Conservation (phyloP, 2,113 vertebrate species). For the Phycodurus eques region DNA sequence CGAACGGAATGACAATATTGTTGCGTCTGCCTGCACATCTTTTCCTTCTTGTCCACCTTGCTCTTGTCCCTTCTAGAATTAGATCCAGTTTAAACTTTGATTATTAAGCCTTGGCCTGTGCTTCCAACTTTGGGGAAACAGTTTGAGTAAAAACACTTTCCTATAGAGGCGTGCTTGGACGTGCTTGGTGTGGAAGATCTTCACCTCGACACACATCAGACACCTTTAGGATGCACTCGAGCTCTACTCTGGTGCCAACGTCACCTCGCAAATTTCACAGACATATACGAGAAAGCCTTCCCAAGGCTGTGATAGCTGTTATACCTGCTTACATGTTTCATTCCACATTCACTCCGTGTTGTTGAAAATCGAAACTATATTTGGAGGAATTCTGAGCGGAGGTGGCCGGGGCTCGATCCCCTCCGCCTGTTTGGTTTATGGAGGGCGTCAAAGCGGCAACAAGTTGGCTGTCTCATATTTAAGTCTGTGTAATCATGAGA, state of each 20-base stretch:
- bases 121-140: too few relatives aligned
- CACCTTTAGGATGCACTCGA: background rate
- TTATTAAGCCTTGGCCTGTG: too few relatives aligned
- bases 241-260: background rate
- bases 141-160: too few relatives aligned
- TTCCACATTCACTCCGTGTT: background rate
- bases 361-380: conserved; percentile 8
- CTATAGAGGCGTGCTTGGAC: too few relatives aligned
- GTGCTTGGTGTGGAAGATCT: background rate
- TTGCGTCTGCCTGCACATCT: too few relatives aligned
- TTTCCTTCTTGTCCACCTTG: too few relatives aligned
- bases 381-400: conserved; percentile 23
- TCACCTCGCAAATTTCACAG: background rate
- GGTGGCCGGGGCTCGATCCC: conserved; percentile 20
- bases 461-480: conserved; percentile 67
- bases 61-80: too few relatives aligned
- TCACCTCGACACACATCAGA: background rate
- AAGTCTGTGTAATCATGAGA: conserved; percentile 66
- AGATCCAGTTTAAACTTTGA: too few relatives aligned
- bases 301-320: background rate
- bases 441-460: conserved; percentile 53
- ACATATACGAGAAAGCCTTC: background rate
- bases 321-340: background rate
- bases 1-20: too few relatives aligned
- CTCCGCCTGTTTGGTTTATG: conserved; percentile 37